phyloP scores from a whole-genome alignment of 2,888 invertebrate genomes.

The Pheosia gnoma region DNA sequence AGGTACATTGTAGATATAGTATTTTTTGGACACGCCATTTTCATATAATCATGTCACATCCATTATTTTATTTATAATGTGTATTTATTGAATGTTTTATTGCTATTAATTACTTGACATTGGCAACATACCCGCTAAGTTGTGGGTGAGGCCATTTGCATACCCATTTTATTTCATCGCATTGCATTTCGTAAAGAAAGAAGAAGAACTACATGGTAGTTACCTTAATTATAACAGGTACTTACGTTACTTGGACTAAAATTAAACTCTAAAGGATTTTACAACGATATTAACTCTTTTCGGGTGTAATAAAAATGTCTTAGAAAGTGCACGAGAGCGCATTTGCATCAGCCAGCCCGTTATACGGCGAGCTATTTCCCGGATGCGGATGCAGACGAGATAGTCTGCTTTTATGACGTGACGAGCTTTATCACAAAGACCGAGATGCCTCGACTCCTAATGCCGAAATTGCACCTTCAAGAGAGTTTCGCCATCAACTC shows the following conservation, averaged over 20 bases:
- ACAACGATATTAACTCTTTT: conserved; percentile 68
- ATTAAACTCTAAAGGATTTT: conserved; percentile 55
- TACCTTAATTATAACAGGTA: too few species aligned
- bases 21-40: too few species aligned
- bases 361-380: conserved; percentile 37
- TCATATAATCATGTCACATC: too few species aligned
- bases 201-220: too few species aligned
- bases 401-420: conserved; percentile 9
- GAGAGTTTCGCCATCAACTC: neutral
- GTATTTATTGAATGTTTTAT: too few species aligned
- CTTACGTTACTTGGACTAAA: conserved; percentile 37
- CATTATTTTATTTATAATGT: too few species aligned
- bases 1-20: too few species aligned
- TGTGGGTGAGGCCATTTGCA: too few species aligned
- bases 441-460: conserved; percentile 10
- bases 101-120: too few species aligned
- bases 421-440: neutral
- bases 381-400: conserved; percentile 7
- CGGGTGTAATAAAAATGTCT: conserved; percentile 67
- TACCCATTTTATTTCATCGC: too few species aligned
- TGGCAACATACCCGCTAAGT: too few species aligned
- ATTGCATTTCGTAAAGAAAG: too few species aligned
- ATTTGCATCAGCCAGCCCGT: conserved; percentile 62
- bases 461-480: neutral
- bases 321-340: conserved; percentile 53